Evolutionary conservation across 2,797 vertebrate species (phyloP).

Genomic region (Gallinago nigripennis): DNA sequence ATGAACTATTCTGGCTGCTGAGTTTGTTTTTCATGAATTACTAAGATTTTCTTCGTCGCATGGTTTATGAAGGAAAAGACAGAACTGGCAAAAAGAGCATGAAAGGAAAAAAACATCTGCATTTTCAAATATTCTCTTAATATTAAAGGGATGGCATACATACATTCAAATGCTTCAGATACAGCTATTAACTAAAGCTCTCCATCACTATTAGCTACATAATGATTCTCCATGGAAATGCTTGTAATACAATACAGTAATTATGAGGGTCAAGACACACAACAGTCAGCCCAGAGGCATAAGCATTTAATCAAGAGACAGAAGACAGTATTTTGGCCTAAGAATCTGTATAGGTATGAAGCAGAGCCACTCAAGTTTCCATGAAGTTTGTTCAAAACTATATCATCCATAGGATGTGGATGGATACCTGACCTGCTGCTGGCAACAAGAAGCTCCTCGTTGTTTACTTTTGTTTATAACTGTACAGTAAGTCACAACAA

Average conservation of each 20-base stretch:
- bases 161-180: neutral
- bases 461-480: neutral
- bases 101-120: neutral
- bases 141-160: neutral
- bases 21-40: constrained; percentile 18
- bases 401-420: neutral
- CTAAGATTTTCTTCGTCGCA: neutral
- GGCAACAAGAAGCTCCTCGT: neutral
- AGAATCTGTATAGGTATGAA: neutral
- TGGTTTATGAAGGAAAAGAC: neutral
- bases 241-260: neutral
- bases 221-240: neutral
- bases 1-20: constrained; percentile 10
- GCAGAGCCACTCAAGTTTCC: neutral
- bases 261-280: neutral
- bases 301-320: neutral
- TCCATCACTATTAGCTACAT: neutral
- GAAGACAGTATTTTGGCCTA: neutral
- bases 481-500: neutral
- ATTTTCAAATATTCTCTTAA: neutral
- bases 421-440: neutral
- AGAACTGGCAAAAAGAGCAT: neutral
- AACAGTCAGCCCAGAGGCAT: neutral
- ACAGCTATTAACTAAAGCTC: neutral
- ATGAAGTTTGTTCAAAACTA: neutral